Conservation (phyloP, 2,888 invertebrate genomes). For the Mamestra brassicae region DNA sequence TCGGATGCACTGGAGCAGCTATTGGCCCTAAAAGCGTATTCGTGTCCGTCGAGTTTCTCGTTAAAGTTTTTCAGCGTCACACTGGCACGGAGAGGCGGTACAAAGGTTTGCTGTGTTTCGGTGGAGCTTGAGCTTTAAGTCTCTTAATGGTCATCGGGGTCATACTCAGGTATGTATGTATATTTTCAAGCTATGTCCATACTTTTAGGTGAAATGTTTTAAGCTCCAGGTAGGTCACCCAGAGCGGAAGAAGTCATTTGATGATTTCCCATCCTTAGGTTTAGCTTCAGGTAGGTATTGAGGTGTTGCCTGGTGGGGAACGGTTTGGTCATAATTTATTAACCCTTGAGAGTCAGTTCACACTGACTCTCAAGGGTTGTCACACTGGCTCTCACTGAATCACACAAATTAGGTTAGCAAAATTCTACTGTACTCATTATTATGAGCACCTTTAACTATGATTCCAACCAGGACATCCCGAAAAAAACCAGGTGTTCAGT, state of each 20-base stretch:
- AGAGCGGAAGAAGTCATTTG: too few species aligned
- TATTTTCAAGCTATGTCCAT: background rate
- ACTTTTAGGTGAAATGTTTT: constrained; percentile 3
- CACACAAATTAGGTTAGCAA: too few species aligned
- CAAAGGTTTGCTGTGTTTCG: constrained; percentile 49
- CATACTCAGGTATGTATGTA: background rate
- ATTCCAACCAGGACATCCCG: too few species aligned
- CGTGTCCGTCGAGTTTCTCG: constrained; percentile 80
- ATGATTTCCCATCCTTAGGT: too few species aligned
- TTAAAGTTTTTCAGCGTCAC: constrained; percentile 77
- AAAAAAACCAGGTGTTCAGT: too few species aligned
- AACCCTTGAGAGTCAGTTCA: background rate
- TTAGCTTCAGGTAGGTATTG: background rate
- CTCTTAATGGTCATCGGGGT: constrained; percentile 26
- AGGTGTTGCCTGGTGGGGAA: too few species aligned
- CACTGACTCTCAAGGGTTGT: background rate
- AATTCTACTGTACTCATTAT: too few species aligned
- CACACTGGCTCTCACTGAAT: too few species aligned
- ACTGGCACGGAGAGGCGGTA: constrained; percentile 57
- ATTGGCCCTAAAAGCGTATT: constrained; percentile 83
- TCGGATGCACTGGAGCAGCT: constrained; percentile 65
- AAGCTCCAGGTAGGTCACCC: background rate
- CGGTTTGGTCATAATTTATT: background rate
- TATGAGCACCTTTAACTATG: too few species aligned
- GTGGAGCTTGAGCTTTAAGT: constrained; percentile 14